A percentile compares a stretch with the other conserved stretches of the same genome.
Evolutionary conservation across 2,888 invertebrate species (phyloP).

Genomic region (Diarsia mendica): DNA sequence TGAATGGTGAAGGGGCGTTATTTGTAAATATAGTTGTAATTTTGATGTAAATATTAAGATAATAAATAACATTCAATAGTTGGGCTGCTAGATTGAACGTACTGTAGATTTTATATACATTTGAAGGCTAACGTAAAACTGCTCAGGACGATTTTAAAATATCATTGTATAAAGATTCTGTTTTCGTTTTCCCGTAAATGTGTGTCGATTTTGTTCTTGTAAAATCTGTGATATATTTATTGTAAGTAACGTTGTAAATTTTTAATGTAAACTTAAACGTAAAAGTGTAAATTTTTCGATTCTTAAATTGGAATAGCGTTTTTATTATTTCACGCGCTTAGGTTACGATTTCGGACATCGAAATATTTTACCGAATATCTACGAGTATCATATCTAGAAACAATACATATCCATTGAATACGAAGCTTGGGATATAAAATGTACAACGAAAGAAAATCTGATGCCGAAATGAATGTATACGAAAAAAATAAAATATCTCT

Average conservation of each 20-base stretch:
- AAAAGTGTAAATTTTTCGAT: constrained; percentile 76
- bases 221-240: constrained; percentile 91
- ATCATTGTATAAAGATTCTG: constrained; percentile 67
- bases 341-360: constrained; percentile 69
- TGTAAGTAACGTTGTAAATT: constrained; percentile 87
- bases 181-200: constrained; percentile 64
- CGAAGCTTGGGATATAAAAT: constrained; percentile 75
- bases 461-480: constrained; percentile 84
- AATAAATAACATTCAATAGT: constrained; percentile 73
- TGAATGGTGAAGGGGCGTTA: constrained; percentile 34
- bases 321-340: constrained; percentile 63
- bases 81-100: constrained; percentile 80
- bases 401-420: constrained; percentile 86
- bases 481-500: constrained; percentile 77
- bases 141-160: constrained; percentile 69
- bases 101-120: constrained; percentile 82
- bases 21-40: constrained; percentile 76
- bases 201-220: constrained; percentile 84
- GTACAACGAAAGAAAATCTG: constrained; percentile 80
- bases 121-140: constrained; percentile 65
- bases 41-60: constrained; percentile 81
- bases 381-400: constrained; percentile 83
- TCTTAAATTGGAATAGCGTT: constrained; percentile 72
- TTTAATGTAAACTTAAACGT: constrained; percentile 73
- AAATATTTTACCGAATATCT: constrained; percentile 74